Percentiles rank a stretch among this genome's conserved stretches.
Evolutionary conservation across 2,113 vertebrate genomes (phyloP).

Genomic region (Lepisosteus osseus): DNA sequence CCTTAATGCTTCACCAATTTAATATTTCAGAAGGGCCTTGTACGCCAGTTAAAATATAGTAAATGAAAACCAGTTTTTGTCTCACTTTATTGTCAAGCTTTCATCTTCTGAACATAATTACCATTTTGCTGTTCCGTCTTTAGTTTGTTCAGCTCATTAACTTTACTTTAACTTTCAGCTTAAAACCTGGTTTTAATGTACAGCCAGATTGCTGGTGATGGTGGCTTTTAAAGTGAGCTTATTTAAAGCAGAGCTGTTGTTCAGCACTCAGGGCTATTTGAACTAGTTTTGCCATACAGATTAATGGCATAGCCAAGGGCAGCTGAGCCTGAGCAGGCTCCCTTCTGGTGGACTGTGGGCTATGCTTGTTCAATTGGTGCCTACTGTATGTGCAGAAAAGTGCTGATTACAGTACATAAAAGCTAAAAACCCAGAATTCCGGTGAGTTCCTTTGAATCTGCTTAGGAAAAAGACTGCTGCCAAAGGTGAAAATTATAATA

Average conservation of each 20-base stretch:
- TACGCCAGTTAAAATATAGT: slow-evolving; percentile 41
- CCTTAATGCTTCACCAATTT: slow-evolving; percentile 22
- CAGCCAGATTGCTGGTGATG: slow-evolving; percentile 54
- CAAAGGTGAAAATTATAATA: too few species aligned
- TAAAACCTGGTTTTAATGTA: slow-evolving; percentile 71
- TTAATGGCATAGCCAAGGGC: slow-evolving; percentile 67
- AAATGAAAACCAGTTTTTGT: slow-evolving; percentile 28
- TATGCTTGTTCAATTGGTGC: too few species aligned
- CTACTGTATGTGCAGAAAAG: too few species aligned
- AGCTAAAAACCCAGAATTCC: too few species aligned
- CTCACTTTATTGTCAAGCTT: slow-evolving; percentile 72
- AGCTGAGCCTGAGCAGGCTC: slow-evolving; percentile 43
- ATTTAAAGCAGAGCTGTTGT: slow-evolving; percentile 68
- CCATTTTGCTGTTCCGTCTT: slow-evolving; percentile 55
- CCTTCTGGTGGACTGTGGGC: background rate
- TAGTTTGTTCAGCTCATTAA: slow-evolving; percentile 71
- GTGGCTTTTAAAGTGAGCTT: slow-evolving; percentile 57
- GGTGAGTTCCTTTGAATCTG: too few species aligned
- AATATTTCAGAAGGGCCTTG: slow-evolving; percentile 19
- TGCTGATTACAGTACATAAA: too few species aligned
- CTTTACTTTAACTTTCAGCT: slow-evolving; percentile 71
- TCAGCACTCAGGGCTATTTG: slow-evolving; percentile 64
- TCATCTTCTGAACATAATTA: slow-evolving; percentile 72
- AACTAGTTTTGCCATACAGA: slow-evolving; percentile 61
- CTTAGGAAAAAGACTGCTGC: too few species aligned